Percentiles rank a stretch among this genome's conserved stretches.
Conservation (phyloP, 2,113 vertebrate genomes). For the Rhodinocichla rosea region DNA sequence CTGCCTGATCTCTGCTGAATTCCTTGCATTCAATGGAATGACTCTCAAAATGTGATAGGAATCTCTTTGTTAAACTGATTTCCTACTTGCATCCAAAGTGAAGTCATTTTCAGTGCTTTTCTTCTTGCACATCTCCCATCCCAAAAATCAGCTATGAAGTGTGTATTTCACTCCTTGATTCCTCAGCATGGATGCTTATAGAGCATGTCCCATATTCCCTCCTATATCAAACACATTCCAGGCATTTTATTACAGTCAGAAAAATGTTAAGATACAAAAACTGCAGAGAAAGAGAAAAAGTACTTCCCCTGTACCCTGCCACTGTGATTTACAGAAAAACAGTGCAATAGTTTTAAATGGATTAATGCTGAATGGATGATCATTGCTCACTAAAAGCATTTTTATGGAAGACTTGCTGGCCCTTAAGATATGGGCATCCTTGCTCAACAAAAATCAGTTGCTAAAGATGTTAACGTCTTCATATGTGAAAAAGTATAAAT, state of each 20-base stretch:
- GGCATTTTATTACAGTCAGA: neutral
- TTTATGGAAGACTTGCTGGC: neutral
- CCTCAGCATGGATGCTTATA: neutral
- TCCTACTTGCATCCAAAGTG: neutral
- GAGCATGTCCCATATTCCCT: neutral
- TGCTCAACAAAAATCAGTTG: neutral
- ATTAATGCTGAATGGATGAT: neutral
- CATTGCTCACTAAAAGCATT: neutral
- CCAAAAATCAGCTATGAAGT: neutral
- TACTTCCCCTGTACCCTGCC: neutral
- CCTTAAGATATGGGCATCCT: neutral
- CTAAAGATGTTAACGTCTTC: neutral
- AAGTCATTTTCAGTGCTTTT: neutral
- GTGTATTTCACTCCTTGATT: neutral
- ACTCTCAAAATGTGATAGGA: neutral
- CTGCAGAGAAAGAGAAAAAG: neutral
- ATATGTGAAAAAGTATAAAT: neutral
- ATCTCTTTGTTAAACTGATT: constrained; percentile 17
- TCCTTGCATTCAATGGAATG: neutral
- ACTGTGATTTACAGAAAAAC: neutral
- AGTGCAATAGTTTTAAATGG: neutral
- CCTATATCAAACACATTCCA: neutral
- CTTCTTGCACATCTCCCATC: neutral
- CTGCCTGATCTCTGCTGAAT: neutral
- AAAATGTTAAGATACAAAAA: neutral